Evolutionary conservation across 92 coral and sea anemone species (phyloP), one percentile per base, ranked within the genome.

Genomic region (Phenganax stokvisi): DNA sequence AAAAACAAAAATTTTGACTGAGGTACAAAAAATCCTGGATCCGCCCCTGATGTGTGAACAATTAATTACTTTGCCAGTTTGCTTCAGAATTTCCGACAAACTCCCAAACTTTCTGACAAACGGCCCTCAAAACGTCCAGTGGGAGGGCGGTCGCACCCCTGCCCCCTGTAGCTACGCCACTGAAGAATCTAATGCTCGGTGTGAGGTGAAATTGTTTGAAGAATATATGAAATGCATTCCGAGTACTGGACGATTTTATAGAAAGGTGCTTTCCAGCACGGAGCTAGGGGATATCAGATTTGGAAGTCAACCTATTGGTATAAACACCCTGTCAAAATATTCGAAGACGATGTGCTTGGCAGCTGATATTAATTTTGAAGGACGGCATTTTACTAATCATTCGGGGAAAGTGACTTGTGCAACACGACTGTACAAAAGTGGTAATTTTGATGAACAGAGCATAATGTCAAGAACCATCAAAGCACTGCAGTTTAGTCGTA

Each of bases 331-430:
- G 65, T 81, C 80, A 7, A 81, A 71, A 30, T 71, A 71, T 71
- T 1, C 54, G 9, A 12, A 13, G 51, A 12, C 58, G 10, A 56
- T 56, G 79, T 54, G 85, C 58, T 28, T 60, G 11, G 69, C 37
- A 6, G 80, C 85, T n/a, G 28, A 71, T 8, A 71, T 71, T 7
- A 57, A 81, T 54, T 10, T 53, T 7, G 56, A 64, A 58, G 86
- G 86, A 31, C 75, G 76, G 56, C 76, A 51, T 27, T 76, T 75
- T 54, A 75, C 75, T 44, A 85, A 85, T 72, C 85, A 85, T 56
- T 72, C 85, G 30, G 88, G 80, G 10, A 85, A 85, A 53, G 88
- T 85, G 12, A 85, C 85, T 2, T 85, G 80, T 60, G 85, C 85
- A 8, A 64, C 80, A 7, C 15, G 20, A 65, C 54, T 84, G 47